phyloP scores from a whole-genome alignment of 2,113 vertebrate genomes.

The Gymnobelideus leadbeateri region DNA sequence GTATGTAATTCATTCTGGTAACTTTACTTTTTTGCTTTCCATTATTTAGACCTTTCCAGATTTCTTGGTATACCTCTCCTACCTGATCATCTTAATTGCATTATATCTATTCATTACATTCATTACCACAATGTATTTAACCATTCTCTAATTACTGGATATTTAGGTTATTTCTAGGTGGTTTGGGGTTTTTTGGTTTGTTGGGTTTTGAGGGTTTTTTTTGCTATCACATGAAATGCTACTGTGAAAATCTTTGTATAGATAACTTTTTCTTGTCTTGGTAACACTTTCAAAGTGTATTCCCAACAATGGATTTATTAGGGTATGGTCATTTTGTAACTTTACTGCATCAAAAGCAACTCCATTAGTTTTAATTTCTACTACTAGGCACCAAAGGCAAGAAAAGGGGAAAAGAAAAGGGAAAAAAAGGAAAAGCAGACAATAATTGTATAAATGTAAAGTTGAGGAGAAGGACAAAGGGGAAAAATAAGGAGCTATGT shows the following conservation, averaged over 20 bases:
- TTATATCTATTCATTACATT: not conserved
- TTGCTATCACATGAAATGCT: not conserved
- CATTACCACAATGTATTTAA: not conserved
- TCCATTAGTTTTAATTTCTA: not conserved
- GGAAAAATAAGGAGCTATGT: not conserved
- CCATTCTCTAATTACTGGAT: not conserved
- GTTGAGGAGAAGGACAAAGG: not conserved
- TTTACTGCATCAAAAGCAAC: not conserved
- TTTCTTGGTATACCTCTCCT: not conserved
- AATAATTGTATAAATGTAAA: not conserved
- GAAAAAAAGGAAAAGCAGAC: not conserved
- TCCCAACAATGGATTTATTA: not conserved
- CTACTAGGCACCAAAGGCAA: not conserved
- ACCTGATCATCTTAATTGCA: not conserved
- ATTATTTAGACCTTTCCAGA: not conserved
- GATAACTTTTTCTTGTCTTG: not conserved
- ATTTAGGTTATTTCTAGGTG: not conserved
- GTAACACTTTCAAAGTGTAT: not conserved
- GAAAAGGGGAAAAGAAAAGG: not conserved
- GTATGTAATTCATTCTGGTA: not conserved
- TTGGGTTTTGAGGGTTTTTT: too few species aligned
- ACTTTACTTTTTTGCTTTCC: not conserved
- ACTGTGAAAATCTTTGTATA: not conserved
- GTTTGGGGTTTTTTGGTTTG: too few species aligned
- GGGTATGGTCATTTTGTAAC: not conserved